A percentile compares a stretch with the other conserved stretches of the same genome.
These are phyloP conservation scores for Formica exsecta DNA, from an alignment of 1,140 invertebrate genomes.

Conservation along the genomic window DNA sequence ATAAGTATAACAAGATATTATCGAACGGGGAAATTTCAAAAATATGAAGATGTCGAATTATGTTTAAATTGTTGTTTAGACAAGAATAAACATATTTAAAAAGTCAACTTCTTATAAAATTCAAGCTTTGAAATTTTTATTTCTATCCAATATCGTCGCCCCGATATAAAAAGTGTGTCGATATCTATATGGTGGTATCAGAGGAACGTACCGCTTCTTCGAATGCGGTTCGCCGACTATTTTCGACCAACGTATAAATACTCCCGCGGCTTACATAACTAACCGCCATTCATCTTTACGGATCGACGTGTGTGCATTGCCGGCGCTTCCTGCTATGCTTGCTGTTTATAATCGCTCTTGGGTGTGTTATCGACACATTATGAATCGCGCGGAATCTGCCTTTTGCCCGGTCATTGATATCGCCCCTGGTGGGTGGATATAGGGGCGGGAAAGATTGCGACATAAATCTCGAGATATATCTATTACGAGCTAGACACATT, in stretches of 20 bases:
- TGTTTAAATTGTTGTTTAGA: neutral
- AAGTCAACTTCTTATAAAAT: neutral
- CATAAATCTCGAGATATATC: constrained; percentile 21
- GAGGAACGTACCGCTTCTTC: neutral
- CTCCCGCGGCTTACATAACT: constrained; percentile 62
- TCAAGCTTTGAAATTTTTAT: neutral
- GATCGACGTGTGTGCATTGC: constrained; percentile 23
- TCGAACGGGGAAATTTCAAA: neutral
- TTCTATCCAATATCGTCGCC: neutral
- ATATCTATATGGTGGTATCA: constrained; percentile 3
- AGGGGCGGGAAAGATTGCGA: constrained; percentile 54
- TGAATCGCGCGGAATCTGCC: neutral
- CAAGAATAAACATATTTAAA: neutral
- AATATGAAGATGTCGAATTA: neutral
- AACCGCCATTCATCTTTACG: constrained; percentile 70
- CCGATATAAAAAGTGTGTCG: constrained; percentile 35
- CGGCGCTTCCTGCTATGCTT: constrained; percentile 12
- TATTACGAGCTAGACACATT: neutral
- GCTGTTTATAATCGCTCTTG: constrained; percentile 19
- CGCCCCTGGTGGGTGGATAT: constrained; percentile 41
- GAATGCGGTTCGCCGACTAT: constrained; percentile 64
- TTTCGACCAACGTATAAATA: constrained; percentile 74
- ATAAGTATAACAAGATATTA: neutral
- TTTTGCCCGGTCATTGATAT: constrained; percentile 25
- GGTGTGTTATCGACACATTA: constrained; percentile 10